Conservation (phyloP, 2,888 invertebrate genomes). For the Heliconius ethilla region DNA sequence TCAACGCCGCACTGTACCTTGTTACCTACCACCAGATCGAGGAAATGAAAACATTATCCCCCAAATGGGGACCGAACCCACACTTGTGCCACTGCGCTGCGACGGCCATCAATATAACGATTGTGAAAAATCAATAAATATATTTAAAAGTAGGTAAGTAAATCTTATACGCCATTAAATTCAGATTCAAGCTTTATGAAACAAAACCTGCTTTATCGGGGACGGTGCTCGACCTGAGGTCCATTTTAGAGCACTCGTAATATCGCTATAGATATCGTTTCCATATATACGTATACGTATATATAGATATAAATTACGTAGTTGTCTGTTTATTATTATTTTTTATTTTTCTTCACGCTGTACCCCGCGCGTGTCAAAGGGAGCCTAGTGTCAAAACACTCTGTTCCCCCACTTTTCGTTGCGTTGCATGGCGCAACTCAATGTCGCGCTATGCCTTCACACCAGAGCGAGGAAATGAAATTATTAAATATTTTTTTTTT, state of each 20-base stretch:
- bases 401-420: no score
- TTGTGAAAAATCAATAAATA: constrained; percentile 18
- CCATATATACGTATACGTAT: neutral
- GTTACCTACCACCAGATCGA: neutral
- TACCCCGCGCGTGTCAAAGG: no score
- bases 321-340: neutral
- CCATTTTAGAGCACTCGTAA: constrained; percentile 30
- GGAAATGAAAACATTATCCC: neutral
- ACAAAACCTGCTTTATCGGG: constrained; percentile 41
- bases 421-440: no score
- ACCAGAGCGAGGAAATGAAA: no score
- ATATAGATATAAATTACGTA: neutral
- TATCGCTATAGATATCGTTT: constrained; percentile 1
- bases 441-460: no score
- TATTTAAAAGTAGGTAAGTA: constrained; percentile 33
- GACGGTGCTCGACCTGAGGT: constrained; percentile 30
- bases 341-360: neutral
- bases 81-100: neutral
- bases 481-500: no score
- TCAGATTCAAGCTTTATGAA: constrained; percentile 40
- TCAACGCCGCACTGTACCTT: neutral
- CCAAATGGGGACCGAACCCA: neutral
- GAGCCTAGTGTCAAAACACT: no score
- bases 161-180: constrained; percentile 33
- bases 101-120: neutral